Evolutionary conservation across 2,888 invertebrate genomes (phyloP), one percentile per base, ranked within the genome.

Genomic region (Drosophila cracens): DNA sequence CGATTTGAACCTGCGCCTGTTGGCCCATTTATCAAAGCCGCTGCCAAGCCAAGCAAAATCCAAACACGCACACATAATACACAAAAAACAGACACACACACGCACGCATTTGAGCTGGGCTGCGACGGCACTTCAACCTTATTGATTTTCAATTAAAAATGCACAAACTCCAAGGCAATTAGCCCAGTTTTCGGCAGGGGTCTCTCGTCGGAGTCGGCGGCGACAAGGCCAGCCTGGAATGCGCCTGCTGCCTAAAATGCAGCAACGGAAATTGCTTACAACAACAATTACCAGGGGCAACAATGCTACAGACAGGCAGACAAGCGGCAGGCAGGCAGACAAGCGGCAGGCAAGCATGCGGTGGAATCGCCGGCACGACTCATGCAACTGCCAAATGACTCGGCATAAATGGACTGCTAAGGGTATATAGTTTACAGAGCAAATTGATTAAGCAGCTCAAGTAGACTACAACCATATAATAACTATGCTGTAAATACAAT

Each of bases 81-180:
- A 43, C 29, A 3, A 1, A 1, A 7, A 18, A n/a, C 38, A 38
- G 16, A 2, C 48, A 25, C 27, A 52, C 33, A 40, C 40, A 49
- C 33, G 58, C 29, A 38, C 11, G 53, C 36, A 29, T 25, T 48
- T n/a, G 57, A 48, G 51, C 36, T 59, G 52, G 2, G 58, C 64
- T 63, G 67, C 68, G 43, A 36, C 58, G 59, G 70, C 78, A 76
- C 85, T 78, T 73, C 71, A 64, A 69, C 67, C 68, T 60, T 87
- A 87, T 87, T 90, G 87, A 87, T 87, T 87, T 87, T 89, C 90
- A 87, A 87, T 87, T 87, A 90, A 87, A 90, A 89, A 90, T 83
- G 82, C 89, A 83, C 82, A 79, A 86, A 80, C 86, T 76, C 78
- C 65, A 61, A 85, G 76, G 81, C 87, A 90, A 87, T 87, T 87